A percentile compares a stretch with the other conserved stretches of the same genome.
Evolutionary conservation across 2,113 vertebrate species (phyloP).

Genomic region (Nanorana parkeri): DNA sequence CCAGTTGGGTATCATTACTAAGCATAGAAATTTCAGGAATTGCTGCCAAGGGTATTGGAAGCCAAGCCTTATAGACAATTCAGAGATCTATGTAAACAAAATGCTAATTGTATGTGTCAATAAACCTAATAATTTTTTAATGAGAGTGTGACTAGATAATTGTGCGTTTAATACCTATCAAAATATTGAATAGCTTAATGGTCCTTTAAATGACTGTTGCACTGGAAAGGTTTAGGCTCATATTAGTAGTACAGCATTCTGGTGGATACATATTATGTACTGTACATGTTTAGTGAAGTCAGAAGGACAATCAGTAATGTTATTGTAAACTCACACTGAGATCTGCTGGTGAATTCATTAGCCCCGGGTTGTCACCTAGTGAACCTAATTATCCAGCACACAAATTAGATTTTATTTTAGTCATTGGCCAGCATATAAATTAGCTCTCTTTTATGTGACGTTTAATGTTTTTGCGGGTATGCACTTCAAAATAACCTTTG

Average conservation of each 20-base stretch:
- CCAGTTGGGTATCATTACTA: too few relatives aligned
- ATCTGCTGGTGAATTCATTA: conserved; percentile 39
- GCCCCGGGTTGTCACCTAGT: conserved; percentile 26
- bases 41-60: too few relatives aligned
- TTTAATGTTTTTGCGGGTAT: neutral
- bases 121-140: too few relatives aligned
- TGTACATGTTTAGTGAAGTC: neutral
- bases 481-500: neutral
- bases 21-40: too few relatives aligned
- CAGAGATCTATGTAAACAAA: too few relatives aligned
- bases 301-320: neutral
- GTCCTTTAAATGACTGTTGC: neutral
- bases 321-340: conserved; percentile 13
- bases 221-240: neutral
- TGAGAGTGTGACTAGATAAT: too few relatives aligned
- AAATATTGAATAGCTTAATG: too few relatives aligned
- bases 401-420: conserved; percentile 40
- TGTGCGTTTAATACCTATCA: too few relatives aligned
- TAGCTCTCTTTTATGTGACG: neutral
- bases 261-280: neutral
- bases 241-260: neutral
- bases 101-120: too few relatives aligned
- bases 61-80: too few relatives aligned
- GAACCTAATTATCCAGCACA: conserved; percentile 45
- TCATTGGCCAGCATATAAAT: conserved; percentile 1